A percentile compares a stretch with the other conserved stretches of the same genome.
phyloP scores from a whole-genome alignment of 2,888 invertebrate species.

The Trilocha varians region DNA sequence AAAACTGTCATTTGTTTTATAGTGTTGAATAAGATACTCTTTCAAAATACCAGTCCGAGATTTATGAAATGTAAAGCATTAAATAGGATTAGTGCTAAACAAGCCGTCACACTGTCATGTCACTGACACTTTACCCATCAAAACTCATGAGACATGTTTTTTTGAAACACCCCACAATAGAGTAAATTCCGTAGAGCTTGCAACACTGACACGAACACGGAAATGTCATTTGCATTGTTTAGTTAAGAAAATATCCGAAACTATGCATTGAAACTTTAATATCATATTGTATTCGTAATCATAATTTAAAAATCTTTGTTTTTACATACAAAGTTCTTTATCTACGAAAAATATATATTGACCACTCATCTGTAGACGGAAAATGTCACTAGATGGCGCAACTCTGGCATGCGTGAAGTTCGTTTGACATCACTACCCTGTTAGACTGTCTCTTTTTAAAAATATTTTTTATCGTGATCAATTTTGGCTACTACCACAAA shows the following conservation, averaged over 20 bases:
- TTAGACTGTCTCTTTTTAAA: too few relatives aligned
- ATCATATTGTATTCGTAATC: constrained; percentile 26
- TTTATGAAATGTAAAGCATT: constrained; percentile 31
- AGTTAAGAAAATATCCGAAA: constrained; percentile 10
- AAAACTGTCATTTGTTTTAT: not conserved
- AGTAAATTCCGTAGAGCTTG: constrained; percentile 53
- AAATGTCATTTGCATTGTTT: constrained; percentile 19
- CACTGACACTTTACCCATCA: constrained; percentile 27
- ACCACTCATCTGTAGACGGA: too few relatives aligned
- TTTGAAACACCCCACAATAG: constrained; percentile 44
- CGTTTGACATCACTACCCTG: too few relatives aligned
- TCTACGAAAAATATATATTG: constrained; percentile 19
- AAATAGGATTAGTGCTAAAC: constrained; percentile 22
- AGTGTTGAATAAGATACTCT: constrained; percentile 41
- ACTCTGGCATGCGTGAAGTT: too few relatives aligned
- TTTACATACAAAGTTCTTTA: constrained; percentile 17
- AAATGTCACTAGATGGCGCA: too few relatives aligned
- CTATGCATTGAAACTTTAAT: constrained; percentile 32
- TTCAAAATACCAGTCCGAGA: constrained; percentile 19
- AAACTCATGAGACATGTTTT: constrained; percentile 21
- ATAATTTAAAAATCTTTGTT: constrained; percentile 19
- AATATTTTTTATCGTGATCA: too few relatives aligned
- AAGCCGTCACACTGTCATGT: constrained; percentile 49
- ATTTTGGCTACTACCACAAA: too few relatives aligned
- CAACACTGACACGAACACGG: constrained; percentile 56